Evolutionary conservation across 2,888 invertebrate genomes (phyloP).

Genomic region (Poecilobothrus nobilitatus): DNA sequence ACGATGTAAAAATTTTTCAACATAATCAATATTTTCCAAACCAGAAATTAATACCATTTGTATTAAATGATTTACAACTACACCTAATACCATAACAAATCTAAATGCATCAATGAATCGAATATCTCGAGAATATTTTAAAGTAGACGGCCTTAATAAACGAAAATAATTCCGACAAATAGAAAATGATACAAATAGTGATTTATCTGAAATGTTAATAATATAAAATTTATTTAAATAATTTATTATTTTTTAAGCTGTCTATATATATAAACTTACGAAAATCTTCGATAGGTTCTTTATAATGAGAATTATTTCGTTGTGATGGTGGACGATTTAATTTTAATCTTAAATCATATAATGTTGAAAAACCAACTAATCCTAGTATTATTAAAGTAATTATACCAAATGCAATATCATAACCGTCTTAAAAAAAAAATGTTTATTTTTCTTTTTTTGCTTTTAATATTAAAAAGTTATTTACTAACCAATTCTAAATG

Average conservation of each 20-base stretch:
- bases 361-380: background rate
- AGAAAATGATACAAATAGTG: constrained; percentile 27
- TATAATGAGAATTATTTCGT: background rate
- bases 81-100: constrained; percentile 29
- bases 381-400: background rate
- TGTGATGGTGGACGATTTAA: background rate
- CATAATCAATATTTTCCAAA: constrained; percentile 33
- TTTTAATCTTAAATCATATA: background rate
- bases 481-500: constrained; percentile 25
- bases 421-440: no score
- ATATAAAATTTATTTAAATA: no score
- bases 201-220: background rate
- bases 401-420: background rate
- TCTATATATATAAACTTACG: background rate
- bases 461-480: background rate
- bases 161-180: constrained; percentile 36
- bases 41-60: constrained; percentile 29
- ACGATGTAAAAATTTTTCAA: constrained; percentile 28
- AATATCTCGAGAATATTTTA: constrained; percentile 28
- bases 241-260: no score
- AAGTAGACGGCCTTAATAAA: constrained; percentile 25
- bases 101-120: constrained; percentile 34
- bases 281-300: background rate
- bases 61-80: constrained; percentile 31
- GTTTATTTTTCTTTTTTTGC: no score